Evolutionary conservation across 2,888 invertebrate species (phyloP), one percentile per base, ranked within the genome.

Genomic region (Zygothrica quintamaculata): DNA sequence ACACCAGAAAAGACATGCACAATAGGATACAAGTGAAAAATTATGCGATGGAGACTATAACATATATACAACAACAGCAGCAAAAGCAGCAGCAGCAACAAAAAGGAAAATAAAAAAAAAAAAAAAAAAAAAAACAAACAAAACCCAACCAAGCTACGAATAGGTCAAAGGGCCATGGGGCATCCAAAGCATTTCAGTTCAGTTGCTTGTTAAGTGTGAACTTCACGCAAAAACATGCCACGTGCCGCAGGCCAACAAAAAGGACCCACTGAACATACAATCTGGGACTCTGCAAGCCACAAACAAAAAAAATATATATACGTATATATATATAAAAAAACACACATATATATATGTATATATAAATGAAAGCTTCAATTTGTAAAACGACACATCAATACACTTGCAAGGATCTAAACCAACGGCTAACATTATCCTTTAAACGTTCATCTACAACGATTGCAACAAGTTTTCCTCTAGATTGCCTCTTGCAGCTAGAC

Each of bases 11-110:
- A 62, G 61, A 65, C 65, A 52, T 47, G 56, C 39, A 62, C 70
- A 53, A 74, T 76, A 76, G 72, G 62, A 87, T 84, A 81, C 72
- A 60, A 81, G 88, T 85, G 80, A 85, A 81, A 87, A 81, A 82
- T 87, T 82, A 80, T 86, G 86, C 88, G 60, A 52, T 82, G 59
- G 48, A 55, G 74, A 74, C 65, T 56, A 60, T 42, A 59, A 48
- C 62, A 74, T 65, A 67, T 36, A 56, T 26, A n/a, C n/a, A n/a
- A n/a, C n/a, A n/a, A n/a, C n/a, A n/a, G n/a, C n/a, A n/a, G n/a
- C n/a, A n/a, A n/a, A n/a, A n/a, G n/a, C n/a, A n/a, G n/a, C n/a
- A n/a, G n/a, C n/a, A n/a, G n/a, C n/a, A n/a, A n/a, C n/a, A n/a
- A n/a, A n/a, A n/a, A n/a, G 55, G 18, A 36, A 12, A 43, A 33